Evolutionary conservation across 2,888 invertebrate species (phyloP), one percentile per base, ranked within the genome.

Genomic region (Cataglyphis altisquamis): DNA sequence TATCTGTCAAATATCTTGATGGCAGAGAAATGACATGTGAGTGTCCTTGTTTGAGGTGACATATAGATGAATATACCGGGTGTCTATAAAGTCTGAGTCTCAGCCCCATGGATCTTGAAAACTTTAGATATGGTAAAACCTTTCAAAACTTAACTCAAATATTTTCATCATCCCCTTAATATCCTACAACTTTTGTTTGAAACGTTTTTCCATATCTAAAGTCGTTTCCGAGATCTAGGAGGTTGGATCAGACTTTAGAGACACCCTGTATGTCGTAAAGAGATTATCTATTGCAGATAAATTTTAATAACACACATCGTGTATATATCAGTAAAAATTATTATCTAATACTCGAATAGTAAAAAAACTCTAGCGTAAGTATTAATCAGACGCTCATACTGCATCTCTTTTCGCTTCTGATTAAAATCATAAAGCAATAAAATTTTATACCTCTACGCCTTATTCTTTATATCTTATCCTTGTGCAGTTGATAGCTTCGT

Each of bases 391-490:
- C 21, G 25, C 8, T 10, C 12, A 18, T 32, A 36, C 36, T 8
- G 70, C 21, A 60, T 15, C 9, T 70, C 45, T 45, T 21, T 48
- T 45, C 32, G 66, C 57, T 21, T 67, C 60, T 21, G 36, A n/a
- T 66, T 29, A 15, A 41, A 41, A 72, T 45, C 52, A 2, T 52
- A 52, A 60, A 21, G 52, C 62, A 62, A 72, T 62, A 60, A 39
- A 72, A 45, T 72, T n/a, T 25, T 41, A 41, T 57, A 45, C 2
- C 29, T 25, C 25, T 45, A 45, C 48, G 21, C 72, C 12, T 72
- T 45, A 62, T 77, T 68, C 77, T 68, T 67, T 57, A 29, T 68
- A 72, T 80, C 60, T 80, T 72, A 80, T 80, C 72, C 72, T 80
- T 48, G 72, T 48, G 60, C 36, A 18, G 57, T 41, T 60, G 72